Evolutionary conservation across 2,113 vertebrate species (phyloP).

Genomic region (Phodopus roborovskii): DNA sequence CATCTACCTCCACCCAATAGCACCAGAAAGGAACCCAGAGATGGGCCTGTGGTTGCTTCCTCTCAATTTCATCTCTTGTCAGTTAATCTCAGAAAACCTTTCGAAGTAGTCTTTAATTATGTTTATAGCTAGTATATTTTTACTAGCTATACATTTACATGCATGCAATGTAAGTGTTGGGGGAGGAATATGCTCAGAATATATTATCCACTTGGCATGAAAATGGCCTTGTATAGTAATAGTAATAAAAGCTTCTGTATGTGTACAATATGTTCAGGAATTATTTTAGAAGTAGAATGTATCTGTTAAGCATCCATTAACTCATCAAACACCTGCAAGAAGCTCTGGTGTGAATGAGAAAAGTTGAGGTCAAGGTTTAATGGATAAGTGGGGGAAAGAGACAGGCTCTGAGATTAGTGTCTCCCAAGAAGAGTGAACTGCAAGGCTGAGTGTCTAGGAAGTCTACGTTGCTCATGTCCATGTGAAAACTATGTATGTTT

Average conservation of each 20-base stretch:
- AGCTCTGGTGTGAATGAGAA: not conserved
- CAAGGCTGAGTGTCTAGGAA: not conserved
- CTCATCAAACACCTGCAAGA: not conserved
- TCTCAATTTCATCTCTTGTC: not conserved
- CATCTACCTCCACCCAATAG: not conserved
- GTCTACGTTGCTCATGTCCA: not conserved
- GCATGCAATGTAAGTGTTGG: not conserved
- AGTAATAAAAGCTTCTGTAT: not conserved
- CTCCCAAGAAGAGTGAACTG: not conserved
- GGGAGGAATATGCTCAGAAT: not conserved
- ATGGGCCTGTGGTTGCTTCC: not conserved
- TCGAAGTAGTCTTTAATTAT: not conserved
- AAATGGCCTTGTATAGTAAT: not conserved
- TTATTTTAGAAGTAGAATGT: slow-evolving; percentile 6
- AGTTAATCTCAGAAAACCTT: not conserved
- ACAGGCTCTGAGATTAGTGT: not conserved
- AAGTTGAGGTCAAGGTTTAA: not conserved
- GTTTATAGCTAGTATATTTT: not conserved
- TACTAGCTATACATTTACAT: too few relatives aligned
- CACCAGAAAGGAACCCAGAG: not conserved
- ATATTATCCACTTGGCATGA: not conserved
- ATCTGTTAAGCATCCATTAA: not conserved
- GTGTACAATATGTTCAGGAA: not conserved
- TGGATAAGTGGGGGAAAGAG: not conserved
- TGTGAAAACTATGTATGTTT: not conserved